A percentile compares a stretch with the other conserved stretches of the same genome.
Evolutionary conservation across 2,113 vertebrate species (phyloP).

Genomic region (Hemiscyllium ocellatum): DNA sequence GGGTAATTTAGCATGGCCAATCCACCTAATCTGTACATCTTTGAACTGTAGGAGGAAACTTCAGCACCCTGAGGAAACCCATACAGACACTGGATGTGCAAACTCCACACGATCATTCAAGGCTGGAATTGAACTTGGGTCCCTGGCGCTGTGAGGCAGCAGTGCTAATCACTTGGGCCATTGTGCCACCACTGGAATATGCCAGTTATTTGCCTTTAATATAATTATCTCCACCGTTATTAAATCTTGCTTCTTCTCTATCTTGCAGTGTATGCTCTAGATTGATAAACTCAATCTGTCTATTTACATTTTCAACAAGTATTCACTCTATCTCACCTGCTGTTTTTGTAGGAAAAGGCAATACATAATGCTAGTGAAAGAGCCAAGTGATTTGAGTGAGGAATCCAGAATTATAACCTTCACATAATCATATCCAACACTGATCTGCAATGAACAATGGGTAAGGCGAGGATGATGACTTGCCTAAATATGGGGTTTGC

Average conservation of each 20-base stretch:
- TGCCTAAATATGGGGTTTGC: background rate
- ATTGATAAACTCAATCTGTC: background rate
- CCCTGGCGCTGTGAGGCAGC: too few species aligned
- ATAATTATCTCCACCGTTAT: background rate
- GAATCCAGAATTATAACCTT: background rate
- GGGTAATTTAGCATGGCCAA: too few species aligned
- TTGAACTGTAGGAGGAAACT: too few species aligned
- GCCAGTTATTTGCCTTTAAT: background rate
- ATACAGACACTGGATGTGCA: too few species aligned
- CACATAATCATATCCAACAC: background rate
- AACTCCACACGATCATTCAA: too few species aligned
- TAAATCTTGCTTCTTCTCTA: background rate
- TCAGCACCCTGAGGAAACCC: too few species aligned
- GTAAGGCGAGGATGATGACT: background rate
- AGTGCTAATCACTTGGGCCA: too few species aligned
- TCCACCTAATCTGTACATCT: too few species aligned
- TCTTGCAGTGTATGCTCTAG: background rate
- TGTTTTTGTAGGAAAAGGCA: background rate
- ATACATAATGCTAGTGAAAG: background rate
- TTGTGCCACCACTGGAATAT: too few species aligned
- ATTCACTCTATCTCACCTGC: background rate
- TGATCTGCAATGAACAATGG: background rate
- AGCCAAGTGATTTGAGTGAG: background rate
- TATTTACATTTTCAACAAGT: background rate
- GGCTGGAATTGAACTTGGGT: too few species aligned